Evolutionary conservation across 2,888 invertebrate species (phyloP).

Genomic region (Leptogaster cylindrica): DNA sequence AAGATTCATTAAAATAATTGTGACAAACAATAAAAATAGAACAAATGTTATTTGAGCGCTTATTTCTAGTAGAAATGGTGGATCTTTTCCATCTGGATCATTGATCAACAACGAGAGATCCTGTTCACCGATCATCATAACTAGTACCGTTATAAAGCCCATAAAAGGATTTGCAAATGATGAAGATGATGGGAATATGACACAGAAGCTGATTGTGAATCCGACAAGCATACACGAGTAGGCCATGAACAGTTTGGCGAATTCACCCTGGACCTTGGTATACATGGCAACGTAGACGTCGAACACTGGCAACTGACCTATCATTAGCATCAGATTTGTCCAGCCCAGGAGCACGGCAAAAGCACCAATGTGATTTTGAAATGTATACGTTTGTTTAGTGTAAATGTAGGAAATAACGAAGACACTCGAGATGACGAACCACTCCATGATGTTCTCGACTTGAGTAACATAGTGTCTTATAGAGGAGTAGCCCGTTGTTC

Average conservation of each 20-base stretch:
- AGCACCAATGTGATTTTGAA: constrained; percentile 88
- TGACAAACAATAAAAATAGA: constrained; percentile 80
- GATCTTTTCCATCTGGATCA: constrained; percentile 78
- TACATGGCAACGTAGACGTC: constrained; percentile 92
- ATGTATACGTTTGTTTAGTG: constrained; percentile 76
- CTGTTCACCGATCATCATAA: constrained; percentile 89
- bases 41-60: constrained; percentile 84
- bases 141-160: constrained; percentile 82
- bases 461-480: constrained; percentile 83
- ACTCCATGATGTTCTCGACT: constrained; percentile 85
- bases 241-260: constrained; percentile 83
- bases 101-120: constrained; percentile 78
- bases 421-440: constrained; percentile 85
- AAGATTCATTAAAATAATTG: constrained; percentile 82
- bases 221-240: constrained; percentile 85
- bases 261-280: constrained; percentile 85
- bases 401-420: constrained; percentile 83
- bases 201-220: constrained; percentile 87
- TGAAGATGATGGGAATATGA: constrained; percentile 82
- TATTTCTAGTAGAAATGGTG: constrained; percentile 76
- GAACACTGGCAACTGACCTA: constrained; percentile 85
- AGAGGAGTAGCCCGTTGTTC: constrained; percentile 81
- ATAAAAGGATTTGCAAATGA: constrained; percentile 85
- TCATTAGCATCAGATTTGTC: constrained; percentile 91
- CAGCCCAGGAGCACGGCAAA: constrained; percentile 85